Conservation (phyloP, 2,113 vertebrate species). For the Eira barbara region DNA sequence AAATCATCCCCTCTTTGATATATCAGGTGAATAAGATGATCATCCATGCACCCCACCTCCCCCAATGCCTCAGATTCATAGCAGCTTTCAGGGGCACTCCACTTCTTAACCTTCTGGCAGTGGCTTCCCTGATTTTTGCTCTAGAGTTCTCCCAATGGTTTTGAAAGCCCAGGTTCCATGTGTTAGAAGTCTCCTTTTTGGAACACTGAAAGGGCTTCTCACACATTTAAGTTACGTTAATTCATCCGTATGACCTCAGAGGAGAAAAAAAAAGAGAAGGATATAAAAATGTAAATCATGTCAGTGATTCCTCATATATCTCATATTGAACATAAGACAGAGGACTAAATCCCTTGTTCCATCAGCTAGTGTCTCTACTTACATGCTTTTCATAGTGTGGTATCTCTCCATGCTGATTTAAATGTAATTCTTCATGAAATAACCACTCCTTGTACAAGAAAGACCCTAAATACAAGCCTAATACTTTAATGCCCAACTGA, state of each 20-base stretch:
- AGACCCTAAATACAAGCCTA: not conserved
- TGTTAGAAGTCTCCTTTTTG: not conserved
- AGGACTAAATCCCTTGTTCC: not conserved
- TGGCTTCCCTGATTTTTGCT: not conserved
- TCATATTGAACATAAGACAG: not conserved
- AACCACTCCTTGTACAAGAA: not conserved
- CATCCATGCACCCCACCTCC: no score
- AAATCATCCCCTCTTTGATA: not conserved
- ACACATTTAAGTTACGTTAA: not conserved
- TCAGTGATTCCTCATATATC: not conserved
- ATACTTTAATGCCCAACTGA: not conserved
- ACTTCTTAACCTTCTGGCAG: not conserved
- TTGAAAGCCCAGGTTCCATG: not conserved
- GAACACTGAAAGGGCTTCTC: not conserved
- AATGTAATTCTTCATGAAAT: not conserved
- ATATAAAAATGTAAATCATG: not conserved
- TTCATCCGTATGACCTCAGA: not conserved
- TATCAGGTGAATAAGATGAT: not conserved
- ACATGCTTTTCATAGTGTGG: not conserved
- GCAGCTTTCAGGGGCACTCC: no score
- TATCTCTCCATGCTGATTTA: not conserved
- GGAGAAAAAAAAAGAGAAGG: not conserved
- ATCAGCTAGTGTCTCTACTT: not conserved
- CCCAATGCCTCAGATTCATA: not conserved
- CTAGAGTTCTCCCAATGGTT: not conserved